phyloP scores from a whole-genome alignment of 2,113 vertebrate species.

The Labeo catla region DNA sequence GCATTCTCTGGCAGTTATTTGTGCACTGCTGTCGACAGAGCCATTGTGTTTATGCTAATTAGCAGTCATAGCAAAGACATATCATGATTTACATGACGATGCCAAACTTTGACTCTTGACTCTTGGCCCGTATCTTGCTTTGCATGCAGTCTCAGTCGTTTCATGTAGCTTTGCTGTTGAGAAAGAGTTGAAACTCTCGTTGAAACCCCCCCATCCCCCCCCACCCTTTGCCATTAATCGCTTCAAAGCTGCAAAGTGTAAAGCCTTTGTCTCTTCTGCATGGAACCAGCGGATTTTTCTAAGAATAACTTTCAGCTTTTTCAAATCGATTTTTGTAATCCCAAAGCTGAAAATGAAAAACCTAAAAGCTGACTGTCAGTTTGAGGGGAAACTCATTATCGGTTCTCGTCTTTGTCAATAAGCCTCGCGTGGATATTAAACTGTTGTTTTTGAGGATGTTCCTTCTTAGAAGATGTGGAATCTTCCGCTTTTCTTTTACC shows the following conservation, averaged over 20 bases:
- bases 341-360: neutral
- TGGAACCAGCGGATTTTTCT: constrained; percentile 16
- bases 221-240: constrained; percentile 9
- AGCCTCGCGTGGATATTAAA: neutral
- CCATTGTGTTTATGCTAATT: no score
- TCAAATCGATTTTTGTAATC: neutral
- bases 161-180: no score
- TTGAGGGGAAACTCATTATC: neutral
- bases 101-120: no score
- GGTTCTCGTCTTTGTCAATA: neutral
- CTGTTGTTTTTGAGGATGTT: neutral
- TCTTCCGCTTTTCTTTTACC: neutral
- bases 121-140: no score
- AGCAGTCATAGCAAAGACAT: no score
- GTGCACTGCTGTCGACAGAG: no score
- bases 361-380: neutral
- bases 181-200: constrained; percentile 35
- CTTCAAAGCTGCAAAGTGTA: constrained; percentile 23
- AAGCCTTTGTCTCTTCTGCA: constrained; percentile 6
- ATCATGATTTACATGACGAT: no score
- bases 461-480: neutral
- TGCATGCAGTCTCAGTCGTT: no score
- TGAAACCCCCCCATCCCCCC: no score
- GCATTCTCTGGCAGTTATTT: no score
- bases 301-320: neutral